Evolutionary conservation across 2,113 vertebrate genomes (phyloP).

Genomic region (Gambusia holbrooki): DNA sequence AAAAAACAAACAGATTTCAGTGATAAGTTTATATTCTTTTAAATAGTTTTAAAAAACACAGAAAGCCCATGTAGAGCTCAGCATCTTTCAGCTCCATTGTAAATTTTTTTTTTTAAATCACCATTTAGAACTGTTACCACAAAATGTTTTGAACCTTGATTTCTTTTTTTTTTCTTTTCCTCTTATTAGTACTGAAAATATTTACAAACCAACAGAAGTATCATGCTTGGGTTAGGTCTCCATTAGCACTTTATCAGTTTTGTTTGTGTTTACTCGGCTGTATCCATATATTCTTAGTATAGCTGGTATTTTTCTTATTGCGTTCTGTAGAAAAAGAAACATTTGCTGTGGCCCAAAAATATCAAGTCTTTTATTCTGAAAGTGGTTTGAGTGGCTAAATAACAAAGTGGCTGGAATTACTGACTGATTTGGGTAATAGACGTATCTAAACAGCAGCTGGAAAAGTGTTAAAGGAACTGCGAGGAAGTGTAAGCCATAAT

Average conservation of each 20-base stretch:
- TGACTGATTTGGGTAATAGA: conserved; percentile 1
- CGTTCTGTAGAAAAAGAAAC: neutral
- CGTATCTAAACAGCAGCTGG: conserved; percentile 13
- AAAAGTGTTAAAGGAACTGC: conserved; percentile 39
- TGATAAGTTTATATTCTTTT: conserved; percentile 21
- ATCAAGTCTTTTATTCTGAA: conserved; percentile 1
- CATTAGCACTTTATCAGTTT: conserved; percentile 71
- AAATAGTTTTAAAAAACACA: neutral
- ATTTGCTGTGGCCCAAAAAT: neutral
- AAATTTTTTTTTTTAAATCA: conserved; percentile 1
- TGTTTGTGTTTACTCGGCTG: conserved; percentile 47
- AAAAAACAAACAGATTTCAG: conserved; percentile 21
- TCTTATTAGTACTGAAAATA: neutral
- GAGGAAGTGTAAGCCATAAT: conserved; percentile 74
- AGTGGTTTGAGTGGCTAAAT: conserved; percentile 1
- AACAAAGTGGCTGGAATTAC: conserved; percentile 3
- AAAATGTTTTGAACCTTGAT: neutral
- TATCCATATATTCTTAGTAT: conserved; percentile 43
- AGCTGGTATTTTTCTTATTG: conserved; percentile 30
- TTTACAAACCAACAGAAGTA: neutral
- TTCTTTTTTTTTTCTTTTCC: neutral
- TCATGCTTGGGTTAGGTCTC: conserved; percentile 44
- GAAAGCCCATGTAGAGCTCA: neutral
- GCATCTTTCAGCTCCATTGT: neutral
- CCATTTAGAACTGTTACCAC: neutral